Conservation (phyloP, 2,888 invertebrate species). For the Acrobasis consociella region DNA sequence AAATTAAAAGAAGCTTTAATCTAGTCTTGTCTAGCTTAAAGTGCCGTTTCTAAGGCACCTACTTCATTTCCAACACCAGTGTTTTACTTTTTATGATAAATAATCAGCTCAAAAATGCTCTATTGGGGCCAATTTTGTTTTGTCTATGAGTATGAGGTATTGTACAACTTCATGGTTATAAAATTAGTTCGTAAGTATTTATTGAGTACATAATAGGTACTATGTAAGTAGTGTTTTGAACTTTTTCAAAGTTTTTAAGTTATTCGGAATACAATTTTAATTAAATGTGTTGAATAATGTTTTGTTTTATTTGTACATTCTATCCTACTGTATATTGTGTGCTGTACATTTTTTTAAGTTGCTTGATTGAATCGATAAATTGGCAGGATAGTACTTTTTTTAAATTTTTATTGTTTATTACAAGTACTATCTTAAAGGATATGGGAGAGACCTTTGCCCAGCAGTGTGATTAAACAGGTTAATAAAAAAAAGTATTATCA, state of each 20-base stretch:
- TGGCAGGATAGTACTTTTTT: too few relatives aligned
- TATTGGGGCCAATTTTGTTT: constrained; percentile 72
- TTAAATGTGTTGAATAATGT: constrained; percentile 71
- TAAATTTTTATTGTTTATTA: too few relatives aligned
- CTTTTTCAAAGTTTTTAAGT: constrained; percentile 78
- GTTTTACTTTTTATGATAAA: constrained; percentile 49
- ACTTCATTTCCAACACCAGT: constrained; percentile 55
- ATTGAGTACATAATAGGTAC: constrained; percentile 68
- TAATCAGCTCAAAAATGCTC: constrained; percentile 66
- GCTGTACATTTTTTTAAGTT: too few relatives aligned
- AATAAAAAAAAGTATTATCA: too few relatives aligned
- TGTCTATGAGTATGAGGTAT: constrained; percentile 45
- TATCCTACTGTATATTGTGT: too few relatives aligned
- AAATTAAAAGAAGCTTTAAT: constrained; percentile 79
- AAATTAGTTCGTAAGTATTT: constrained; percentile 75
- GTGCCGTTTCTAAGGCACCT: constrained; percentile 68
- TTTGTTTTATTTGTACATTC: constrained; percentile 30
- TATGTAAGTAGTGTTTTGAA: constrained; percentile 70
- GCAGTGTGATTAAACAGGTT: too few relatives aligned
- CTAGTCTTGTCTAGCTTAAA: constrained; percentile 76
- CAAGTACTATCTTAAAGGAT: too few relatives aligned
- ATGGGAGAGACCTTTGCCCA: too few relatives aligned
- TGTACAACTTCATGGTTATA: constrained; percentile 59
- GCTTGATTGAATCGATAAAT: too few relatives aligned
- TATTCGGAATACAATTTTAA: constrained; percentile 76